These are phyloP conservation scores for Hylaeus anthracinus DNA, from an alignment of 1,140 invertebrate species.

Conservation along the genomic window DNA sequence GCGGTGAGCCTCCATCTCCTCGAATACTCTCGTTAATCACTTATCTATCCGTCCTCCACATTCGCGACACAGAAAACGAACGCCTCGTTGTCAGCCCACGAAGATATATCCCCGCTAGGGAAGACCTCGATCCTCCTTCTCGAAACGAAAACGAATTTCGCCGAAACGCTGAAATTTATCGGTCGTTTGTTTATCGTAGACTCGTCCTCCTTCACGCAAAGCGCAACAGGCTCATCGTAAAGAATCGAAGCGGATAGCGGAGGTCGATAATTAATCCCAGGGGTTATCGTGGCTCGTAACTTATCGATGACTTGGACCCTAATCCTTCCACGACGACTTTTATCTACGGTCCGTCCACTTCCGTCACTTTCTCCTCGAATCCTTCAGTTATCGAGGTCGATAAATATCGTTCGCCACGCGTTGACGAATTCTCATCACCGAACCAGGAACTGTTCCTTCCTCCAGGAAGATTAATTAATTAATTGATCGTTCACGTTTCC, in stretches of 20 bases:
- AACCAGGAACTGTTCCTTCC: no score
- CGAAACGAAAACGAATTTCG: slow-evolving; percentile 4
- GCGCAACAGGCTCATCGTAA: slow-evolving; percentile 24
- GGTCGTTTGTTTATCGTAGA: slow-evolving; percentile 21
- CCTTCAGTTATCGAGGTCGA: not conserved
- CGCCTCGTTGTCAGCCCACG: not conserved
- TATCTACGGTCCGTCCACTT: slow-evolving; percentile 19
- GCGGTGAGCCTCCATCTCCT: slow-evolving; percentile 65
- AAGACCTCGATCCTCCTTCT: not conserved
- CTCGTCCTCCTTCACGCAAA: slow-evolving; percentile 18
- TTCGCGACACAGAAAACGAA: slow-evolving; percentile 7
- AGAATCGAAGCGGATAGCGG: slow-evolving; percentile 3
- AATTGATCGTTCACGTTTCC: no score
- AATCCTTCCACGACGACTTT: not conserved
- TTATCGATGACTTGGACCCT: slow-evolving; percentile 33
- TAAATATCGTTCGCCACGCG: not conserved
- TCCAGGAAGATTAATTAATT: no score
- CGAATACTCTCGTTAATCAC: not conserved
- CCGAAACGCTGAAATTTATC: slow-evolving; percentile 6
- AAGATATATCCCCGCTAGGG: not conserved
- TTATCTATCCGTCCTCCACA: slow-evolving; percentile 13
- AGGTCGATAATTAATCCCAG: slow-evolving; percentile 50
- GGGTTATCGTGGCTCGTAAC: slow-evolving; percentile 50
- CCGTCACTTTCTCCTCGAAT: not conserved
- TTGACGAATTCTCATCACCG: slow-evolving; percentile 1